These are phyloP conservation scores for Lasaia peninsularis DNA, from an alignment of 1,140 invertebrate species.

Conservation along the genomic window DNA sequence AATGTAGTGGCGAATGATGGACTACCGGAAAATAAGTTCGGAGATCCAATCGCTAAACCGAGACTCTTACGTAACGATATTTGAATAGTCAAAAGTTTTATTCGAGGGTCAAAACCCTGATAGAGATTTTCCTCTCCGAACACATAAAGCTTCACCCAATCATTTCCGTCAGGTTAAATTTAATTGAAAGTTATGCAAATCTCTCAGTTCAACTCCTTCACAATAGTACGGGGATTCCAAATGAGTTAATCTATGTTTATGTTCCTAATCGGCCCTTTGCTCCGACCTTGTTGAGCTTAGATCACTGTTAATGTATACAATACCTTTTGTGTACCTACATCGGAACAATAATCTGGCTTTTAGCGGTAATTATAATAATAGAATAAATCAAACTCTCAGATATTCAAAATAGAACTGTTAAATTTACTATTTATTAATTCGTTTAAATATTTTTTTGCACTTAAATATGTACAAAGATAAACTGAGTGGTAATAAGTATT, in stretches of 20 bases:
- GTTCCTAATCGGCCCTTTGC: constrained; percentile 71
- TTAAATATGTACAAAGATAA: too few relatives aligned
- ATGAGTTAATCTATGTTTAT: constrained; percentile 77
- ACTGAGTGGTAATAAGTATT: too few relatives aligned
- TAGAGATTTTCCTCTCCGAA: neutral
- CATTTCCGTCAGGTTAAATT: constrained; percentile 68
- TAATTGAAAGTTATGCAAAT: constrained; percentile 78
- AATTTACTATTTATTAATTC: too few relatives aligned
- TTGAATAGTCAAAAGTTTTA: too few relatives aligned
- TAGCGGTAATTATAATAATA: constrained; percentile 2
- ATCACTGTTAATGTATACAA: constrained; percentile 69
- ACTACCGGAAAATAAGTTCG: too few relatives aligned
- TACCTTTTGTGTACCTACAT: constrained; percentile 55
- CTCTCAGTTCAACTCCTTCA: constrained; percentile 72
- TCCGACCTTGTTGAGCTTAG: constrained; percentile 63
- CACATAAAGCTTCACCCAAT: constrained; percentile 38
- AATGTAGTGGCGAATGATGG: too few relatives aligned
- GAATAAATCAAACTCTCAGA: neutral
- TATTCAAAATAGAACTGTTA: neutral
- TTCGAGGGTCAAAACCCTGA: too few relatives aligned
- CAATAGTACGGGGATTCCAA: constrained; percentile 73
- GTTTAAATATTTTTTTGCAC: too few relatives aligned
- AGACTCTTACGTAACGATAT: too few relatives aligned
- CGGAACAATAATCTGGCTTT: constrained; percentile 16
- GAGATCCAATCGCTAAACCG: too few relatives aligned